A percentile compares a stretch with the other conserved stretches of the same genome.
phyloP scores from a whole-genome alignment of 2,888 invertebrate species.

The Cancer borealis region DNA sequence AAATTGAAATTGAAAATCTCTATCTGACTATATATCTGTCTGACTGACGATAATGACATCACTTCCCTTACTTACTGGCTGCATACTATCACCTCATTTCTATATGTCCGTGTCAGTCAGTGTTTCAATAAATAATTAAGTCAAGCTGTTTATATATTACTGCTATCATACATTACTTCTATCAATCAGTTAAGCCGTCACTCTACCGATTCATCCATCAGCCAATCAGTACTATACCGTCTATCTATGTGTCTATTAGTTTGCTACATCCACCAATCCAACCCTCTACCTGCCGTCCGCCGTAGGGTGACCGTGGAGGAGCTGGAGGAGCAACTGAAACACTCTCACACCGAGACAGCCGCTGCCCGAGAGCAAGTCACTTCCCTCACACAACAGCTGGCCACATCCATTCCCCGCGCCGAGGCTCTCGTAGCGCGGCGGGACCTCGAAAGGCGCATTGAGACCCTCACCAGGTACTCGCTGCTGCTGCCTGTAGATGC shows the following conservation, averaged over 20 bases:
- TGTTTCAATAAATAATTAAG: not conserved
- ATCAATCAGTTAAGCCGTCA: not conserved
- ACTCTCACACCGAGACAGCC: slow-evolving; percentile 56
- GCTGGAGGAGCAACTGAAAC: slow-evolving; percentile 64
- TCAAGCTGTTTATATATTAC: not conserved
- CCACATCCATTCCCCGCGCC: slow-evolving; percentile 73
- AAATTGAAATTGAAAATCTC: not conserved
- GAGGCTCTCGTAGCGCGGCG: slow-evolving; percentile 67
- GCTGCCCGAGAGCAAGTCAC: slow-evolving; percentile 60
- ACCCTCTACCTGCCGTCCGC: not conserved
- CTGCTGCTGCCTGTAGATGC: not conserved
- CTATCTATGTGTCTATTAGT: not conserved
- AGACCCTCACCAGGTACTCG: slow-evolving; percentile 64
- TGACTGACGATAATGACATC: not conserved
- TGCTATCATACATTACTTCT: not conserved
- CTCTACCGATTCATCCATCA: not conserved
- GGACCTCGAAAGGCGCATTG: slow-evolving; percentile 71
- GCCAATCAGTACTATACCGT: not conserved
- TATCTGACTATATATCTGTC: not conserved
- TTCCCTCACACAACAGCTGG: slow-evolving; percentile 69
- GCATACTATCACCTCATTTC: not conserved
- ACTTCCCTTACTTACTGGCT: not conserved
- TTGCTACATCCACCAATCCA: not conserved
- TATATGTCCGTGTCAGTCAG: not conserved
- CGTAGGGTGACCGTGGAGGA: slow-evolving; percentile 69